Base-by-base conservation (phyloP, 1,140 invertebrate species). In the Scaptodrosophila lebanonensis region DNA sequence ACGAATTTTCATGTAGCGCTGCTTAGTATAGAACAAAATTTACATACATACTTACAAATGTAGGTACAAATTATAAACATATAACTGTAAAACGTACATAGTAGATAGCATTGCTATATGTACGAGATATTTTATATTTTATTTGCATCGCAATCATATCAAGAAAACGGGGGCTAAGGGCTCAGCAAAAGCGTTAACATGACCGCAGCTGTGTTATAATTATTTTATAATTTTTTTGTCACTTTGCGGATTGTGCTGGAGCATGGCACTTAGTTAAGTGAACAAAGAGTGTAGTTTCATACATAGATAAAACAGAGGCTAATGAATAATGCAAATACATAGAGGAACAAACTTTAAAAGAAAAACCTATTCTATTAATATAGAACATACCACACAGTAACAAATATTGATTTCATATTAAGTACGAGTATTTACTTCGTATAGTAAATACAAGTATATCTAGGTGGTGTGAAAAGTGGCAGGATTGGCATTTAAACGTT, bases 1-100 rank as follows among this genome's bases (percentile, higher is more conserved):
- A 77, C 73, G 75, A 77, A 77, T 77, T 79, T 73, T 77, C 67
- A 61, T 39, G 61, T 77, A 77, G 73, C n/a, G n/a, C 53, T 68
- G 50, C 54, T 76, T 71, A 72, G 58, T 64, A 67, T 64, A 61
- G 32, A 56, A n/a, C 48, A 58, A 29, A 27, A 32, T 53, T 27
- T 48, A 38, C 39, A 35, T 25, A 25, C 8, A 30, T 47, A 39
- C 45, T 32, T 38, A 51, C 36, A 30, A 33, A 27, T 48, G 51
- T 68, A 60, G 67, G 59, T 35, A 35, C 36, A 36, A 63, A 43
- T 45, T 73, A 73, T 58, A 66, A 69, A n/a, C n/a, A n/a, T n/a
- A n/a, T n/a, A n/a, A n/a, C n/a, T n/a, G n/a, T n/a, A n/a, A n/a
- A n/a, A n/a, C n/a, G n/a, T n/a, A n/a, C n/a, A n/a, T n/a, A n/a